Conservation (phyloP, 2,797 vertebrate species). For the Premnoplex brunnescens region DNA sequence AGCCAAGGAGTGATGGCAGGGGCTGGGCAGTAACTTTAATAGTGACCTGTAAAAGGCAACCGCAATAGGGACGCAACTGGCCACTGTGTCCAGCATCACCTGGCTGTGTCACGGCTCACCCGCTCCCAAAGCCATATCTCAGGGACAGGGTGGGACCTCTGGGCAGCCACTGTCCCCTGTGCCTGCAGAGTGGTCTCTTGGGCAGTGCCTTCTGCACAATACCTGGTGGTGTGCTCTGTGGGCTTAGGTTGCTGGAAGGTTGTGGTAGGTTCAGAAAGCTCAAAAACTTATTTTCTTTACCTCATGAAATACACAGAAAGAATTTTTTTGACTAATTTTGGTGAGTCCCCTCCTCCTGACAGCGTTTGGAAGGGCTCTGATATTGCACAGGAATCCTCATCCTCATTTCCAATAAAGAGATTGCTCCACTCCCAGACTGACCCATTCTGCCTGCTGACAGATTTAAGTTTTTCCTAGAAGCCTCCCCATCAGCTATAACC, state of each 20-base stretch:
- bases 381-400: not conserved
- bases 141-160: not conserved
- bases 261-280: not conserved
- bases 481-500: not conserved
- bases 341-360: not conserved
- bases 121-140: fast-evolving
- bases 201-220: not conserved
- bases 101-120: fast-evolving
- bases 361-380: not conserved
- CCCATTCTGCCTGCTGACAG: fast-evolving
- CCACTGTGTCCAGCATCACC: not conserved
- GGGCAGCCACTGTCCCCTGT: not conserved
- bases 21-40: not conserved
- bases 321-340: not conserved
- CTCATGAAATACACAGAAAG: not conserved
- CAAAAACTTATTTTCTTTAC: not conserved
- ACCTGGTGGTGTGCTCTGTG: not conserved
- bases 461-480: not conserved
- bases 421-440: not conserved
- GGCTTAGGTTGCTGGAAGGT: not conserved
- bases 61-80: not conserved
- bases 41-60: not conserved
- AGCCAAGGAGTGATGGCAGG: not conserved
- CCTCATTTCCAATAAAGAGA: not conserved
- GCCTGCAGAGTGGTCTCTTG: not conserved